These are phyloP conservation scores for Gymnobelideus leadbeateri DNA, from an alignment of 2,113 vertebrate genomes.

Conservation along the genomic window DNA sequence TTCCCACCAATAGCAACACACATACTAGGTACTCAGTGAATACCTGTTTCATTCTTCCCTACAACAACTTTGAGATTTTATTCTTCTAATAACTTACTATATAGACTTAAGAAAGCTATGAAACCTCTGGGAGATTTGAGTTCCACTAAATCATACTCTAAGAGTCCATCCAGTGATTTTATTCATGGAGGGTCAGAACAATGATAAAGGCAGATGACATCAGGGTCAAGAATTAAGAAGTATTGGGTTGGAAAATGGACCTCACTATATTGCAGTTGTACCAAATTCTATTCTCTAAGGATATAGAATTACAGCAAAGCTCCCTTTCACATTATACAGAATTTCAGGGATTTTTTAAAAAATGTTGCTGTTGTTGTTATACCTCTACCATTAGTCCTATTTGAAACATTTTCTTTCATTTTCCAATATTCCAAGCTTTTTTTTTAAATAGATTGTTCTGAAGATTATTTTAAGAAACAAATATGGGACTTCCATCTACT, in stretches of 20 bases:
- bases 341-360: constrained; percentile 37
- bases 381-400: constrained; percentile 11
- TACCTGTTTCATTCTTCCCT: too few species aligned
- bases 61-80: too few species aligned
- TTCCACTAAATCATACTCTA: background rate
- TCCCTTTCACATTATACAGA: constrained; percentile 16
- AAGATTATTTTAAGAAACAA: constrained; percentile 36
- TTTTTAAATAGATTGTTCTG: constrained; percentile 19
- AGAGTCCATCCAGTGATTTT: background rate
- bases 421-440: background rate
- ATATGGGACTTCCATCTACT: background rate
- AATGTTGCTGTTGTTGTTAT: constrained; percentile 19
- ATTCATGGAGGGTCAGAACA: background rate
- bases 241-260: background rate
- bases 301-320: background rate
- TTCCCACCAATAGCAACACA: too few species aligned
- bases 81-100: too few species aligned
- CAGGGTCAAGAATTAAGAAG: background rate
- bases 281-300: background rate
- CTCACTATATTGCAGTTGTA: background rate
- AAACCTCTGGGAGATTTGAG: too few species aligned
- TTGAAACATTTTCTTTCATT: constrained; percentile 38
- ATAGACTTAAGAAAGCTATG: too few species aligned
- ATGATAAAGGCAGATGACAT: background rate
- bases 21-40: too few species aligned